Conservation (phyloP, 1,140 invertebrate species). For the Whitmania pigra region DNA sequence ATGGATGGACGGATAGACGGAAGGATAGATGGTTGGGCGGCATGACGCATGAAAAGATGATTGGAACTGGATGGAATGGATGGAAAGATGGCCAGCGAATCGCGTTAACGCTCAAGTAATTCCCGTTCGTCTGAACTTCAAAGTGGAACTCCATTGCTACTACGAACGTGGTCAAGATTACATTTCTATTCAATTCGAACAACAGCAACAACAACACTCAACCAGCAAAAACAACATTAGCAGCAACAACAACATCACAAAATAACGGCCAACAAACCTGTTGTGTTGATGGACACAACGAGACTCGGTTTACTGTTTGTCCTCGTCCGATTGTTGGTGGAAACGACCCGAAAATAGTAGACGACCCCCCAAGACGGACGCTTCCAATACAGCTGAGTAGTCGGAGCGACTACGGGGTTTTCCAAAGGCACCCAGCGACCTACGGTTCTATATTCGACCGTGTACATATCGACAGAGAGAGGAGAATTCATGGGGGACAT, state of each 20-base stretch:
- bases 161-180: too few species aligned
- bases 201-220: too few species aligned
- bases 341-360: slow-evolving; percentile 18
- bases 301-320: background rate
- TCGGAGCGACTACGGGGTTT: slow-evolving; percentile 70
- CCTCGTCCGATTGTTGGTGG: background rate
- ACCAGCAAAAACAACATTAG: too few species aligned
- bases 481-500: slow-evolving; percentile 61
- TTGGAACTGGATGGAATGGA: too few species aligned
- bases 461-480: slow-evolving; percentile 64
- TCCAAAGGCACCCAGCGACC: slow-evolving; percentile 68
- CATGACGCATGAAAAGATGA: too few species aligned
- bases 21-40: background rate
- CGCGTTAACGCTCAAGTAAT: too few species aligned
- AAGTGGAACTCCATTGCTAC: too few species aligned
- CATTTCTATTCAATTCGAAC: too few species aligned
- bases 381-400: slow-evolving; percentile 45
- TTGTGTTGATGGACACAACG: background rate
- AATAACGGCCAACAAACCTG: background rate
- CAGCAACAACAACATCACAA: too few species aligned
- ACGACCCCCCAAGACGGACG: slow-evolving; percentile 18
- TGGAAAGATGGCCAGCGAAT: too few species aligned
- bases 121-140: too few species aligned
- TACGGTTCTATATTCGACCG: slow-evolving; percentile 66
- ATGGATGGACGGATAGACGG: background rate